Percentiles rank a stretch among this genome's conserved stretches.
phyloP scores from a whole-genome alignment of 1,140 invertebrate genomes.

The Lucilia sericata region DNA sequence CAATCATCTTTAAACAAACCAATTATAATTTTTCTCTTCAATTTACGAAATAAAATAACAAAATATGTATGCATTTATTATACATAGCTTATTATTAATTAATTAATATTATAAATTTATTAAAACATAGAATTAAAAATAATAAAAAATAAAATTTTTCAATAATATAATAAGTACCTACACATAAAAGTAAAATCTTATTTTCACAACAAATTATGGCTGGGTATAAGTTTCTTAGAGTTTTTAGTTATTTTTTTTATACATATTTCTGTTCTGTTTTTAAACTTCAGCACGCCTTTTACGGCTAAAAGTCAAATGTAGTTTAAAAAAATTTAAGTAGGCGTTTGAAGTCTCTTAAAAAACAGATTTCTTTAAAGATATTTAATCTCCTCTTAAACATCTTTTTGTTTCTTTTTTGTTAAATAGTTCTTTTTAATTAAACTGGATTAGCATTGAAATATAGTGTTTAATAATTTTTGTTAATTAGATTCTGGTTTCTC shows the following conservation, averaged over 20 bases:
- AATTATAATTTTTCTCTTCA: background rate
- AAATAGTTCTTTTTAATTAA: background rate
- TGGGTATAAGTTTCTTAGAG: background rate
- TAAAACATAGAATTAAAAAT: conserved; percentile 34
- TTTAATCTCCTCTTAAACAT: background rate
- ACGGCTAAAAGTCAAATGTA: background rate
- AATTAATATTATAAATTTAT: conserved; percentile 36
- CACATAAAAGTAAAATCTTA: background rate
- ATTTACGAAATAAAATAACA: background rate
- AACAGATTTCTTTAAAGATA: background rate
- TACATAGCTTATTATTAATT: conserved; percentile 34
- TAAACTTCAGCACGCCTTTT: background rate
- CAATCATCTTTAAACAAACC: too few relatives aligned
- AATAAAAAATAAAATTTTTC: conserved; percentile 1
- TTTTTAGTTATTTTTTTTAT: too few relatives aligned
- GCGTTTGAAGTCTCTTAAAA: background rate
- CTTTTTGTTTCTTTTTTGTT: background rate
- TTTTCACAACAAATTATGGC: conserved; percentile 40
- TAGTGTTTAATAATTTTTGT: background rate
- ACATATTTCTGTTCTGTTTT: background rate
- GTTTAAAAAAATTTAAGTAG: background rate
- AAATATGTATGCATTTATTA: conserved; percentile 30
- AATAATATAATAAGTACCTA: conserved; percentile 41
- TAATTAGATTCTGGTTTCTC: conserved; percentile 60
- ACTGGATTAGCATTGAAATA: background rate